phyloP scores from a whole-genome alignment of 2,113 vertebrate species.

The Pygoscelis antarcticus region DNA sequence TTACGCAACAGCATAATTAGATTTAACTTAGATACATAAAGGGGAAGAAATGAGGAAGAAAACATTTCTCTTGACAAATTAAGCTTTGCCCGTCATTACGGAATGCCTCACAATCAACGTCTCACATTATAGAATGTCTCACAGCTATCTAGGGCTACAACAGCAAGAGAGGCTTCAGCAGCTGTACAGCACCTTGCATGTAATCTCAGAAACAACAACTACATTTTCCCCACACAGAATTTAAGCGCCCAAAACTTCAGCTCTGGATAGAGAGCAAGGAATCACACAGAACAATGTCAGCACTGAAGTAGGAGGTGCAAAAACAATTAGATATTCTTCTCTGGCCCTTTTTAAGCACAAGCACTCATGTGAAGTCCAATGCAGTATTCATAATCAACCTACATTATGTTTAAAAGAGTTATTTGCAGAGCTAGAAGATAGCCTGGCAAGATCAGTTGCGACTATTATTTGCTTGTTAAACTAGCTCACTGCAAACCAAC shows the following conservation, averaged over 20 bases:
- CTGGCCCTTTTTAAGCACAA: background rate
- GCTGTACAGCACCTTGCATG: background rate
- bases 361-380: background rate
- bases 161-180: background rate
- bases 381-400: background rate
- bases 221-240: background rate
- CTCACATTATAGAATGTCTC: background rate
- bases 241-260: background rate
- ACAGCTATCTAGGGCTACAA: background rate
- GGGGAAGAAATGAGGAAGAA: background rate
- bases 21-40: background rate
- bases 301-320: background rate
- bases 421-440: background rate
- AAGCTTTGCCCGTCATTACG: background rate
- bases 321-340: background rate
- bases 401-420: background rate
- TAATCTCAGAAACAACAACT: background rate
- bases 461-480: background rate
- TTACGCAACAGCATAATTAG: background rate
- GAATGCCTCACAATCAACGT: background rate
- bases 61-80: background rate
- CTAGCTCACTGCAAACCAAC: background rate
- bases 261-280: background rate
- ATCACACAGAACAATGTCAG: background rate
- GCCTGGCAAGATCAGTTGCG: background rate